Percentiles rank a stretch among this genome's conserved stretches.
Conservation (phyloP, 2,797 vertebrate genomes). For the Danio jaintianensis region DNA sequence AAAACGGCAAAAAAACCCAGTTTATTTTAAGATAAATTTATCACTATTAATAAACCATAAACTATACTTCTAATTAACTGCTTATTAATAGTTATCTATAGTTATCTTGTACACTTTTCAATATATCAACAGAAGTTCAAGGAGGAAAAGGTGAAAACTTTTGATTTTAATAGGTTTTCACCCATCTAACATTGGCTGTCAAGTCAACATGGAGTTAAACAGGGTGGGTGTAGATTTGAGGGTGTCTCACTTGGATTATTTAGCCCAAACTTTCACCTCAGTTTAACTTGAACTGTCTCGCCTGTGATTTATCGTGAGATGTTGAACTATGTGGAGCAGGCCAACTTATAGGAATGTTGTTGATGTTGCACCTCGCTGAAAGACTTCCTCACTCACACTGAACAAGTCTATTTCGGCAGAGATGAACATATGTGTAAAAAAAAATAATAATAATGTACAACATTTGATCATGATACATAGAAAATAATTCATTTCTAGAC, state of each 20-base stretch:
- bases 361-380: slow-evolving; percentile 56
- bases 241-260: slow-evolving; percentile 57
- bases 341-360: slow-evolving; percentile 61
- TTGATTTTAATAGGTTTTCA: slow-evolving; percentile 23
- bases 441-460: neutral
- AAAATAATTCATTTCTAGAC: too few species aligned
- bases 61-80: too few species aligned
- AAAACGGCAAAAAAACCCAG: too few species aligned
- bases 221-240: slow-evolving; percentile 26
- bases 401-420: slow-evolving; percentile 25
- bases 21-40: too few species aligned
- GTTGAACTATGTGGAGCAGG: slow-evolving; percentile 53
- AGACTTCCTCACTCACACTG: slow-evolving; percentile 41
- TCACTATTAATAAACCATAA: too few species aligned
- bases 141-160: slow-evolving; percentile 7
- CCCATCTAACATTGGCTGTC: slow-evolving; percentile 30
- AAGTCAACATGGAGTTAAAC: slow-evolving; percentile 31
- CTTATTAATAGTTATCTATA: too few species aligned
- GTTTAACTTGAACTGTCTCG: slow-evolving; percentile 61
- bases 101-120: neutral
- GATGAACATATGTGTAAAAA: neutral
- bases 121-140: slow-evolving; percentile 8
- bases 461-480: neutral
- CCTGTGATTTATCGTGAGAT: slow-evolving; percentile 58
- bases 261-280: slow-evolving; percentile 57